phyloP scores from a whole-genome alignment of 2,113 vertebrate species.

The Trichechus manatus region DNA sequence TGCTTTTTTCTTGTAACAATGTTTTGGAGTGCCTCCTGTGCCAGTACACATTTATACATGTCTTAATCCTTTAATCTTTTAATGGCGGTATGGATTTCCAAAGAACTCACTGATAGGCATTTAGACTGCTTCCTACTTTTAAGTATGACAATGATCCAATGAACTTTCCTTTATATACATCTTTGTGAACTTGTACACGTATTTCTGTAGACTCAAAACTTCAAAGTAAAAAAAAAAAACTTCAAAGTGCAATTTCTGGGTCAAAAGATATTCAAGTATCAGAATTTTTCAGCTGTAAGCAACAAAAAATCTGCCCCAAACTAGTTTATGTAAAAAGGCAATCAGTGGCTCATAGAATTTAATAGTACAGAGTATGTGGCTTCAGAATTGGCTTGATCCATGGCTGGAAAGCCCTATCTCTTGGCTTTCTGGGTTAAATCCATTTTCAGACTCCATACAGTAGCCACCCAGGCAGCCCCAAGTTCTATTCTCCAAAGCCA shows the following conservation, averaged over 20 bases:
- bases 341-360: neutral
- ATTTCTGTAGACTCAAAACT: neutral
- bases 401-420: neutral
- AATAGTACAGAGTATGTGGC: neutral
- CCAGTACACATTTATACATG: neutral
- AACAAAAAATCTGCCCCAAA: neutral
- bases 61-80: neutral
- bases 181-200: neutral
- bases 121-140: neutral
- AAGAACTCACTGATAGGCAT: neutral
- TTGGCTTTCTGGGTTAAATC: neutral
- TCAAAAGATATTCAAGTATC: neutral
- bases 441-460: neutral
- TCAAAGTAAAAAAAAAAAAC: neutral
- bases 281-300: neutral
- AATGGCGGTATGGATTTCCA: neutral
- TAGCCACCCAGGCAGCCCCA: neutral
- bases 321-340: neutral
- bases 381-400: neutral
- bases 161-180: neutral
- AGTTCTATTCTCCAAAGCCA: neutral
- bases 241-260: neutral
- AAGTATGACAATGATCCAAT: neutral
- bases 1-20: slow-evolving; percentile 23
- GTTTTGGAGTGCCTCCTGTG: neutral